Evolutionary conservation across 2,113 vertebrate species (phyloP), one percentile per base, ranked within the genome.

Genomic region (Menidia beryllina): DNA sequence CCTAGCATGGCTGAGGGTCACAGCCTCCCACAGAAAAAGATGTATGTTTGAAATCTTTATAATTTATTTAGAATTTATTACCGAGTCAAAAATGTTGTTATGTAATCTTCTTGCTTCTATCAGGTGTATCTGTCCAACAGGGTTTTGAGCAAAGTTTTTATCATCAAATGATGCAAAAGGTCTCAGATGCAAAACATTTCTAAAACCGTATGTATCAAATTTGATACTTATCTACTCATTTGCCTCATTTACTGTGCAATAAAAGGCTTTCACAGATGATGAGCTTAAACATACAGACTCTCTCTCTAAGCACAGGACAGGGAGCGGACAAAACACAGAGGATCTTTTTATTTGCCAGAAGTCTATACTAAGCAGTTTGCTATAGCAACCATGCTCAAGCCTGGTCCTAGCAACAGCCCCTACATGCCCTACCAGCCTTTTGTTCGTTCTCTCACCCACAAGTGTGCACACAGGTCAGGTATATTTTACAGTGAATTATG

Each of bases 281-380:
- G 39, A 60, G 50, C 56, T 67, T 52, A 55, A 60, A 74, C 23
- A 30, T 19, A 59, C 55, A 67, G 69, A 58, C 53, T 48, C 66
- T 57, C 24, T 53, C 6, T n/a, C 72, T 60, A 61, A 7, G 56
- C n/a, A 60, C 11, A 52, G 20, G 50, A 75, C 30, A 57, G n/a
- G 7, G n/a, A 60, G 57, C n/a, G 7, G 58, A 82, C 59, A 64
- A 68, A 72, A 86, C 84, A 49, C 72, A 77, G 50, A 83, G 43
- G 34, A 69, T 65, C 43, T 77, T 43, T 43, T 53, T 64, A 55
- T 65, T 67, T 79, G 67, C 63, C 67, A 81, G 58, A 81, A 79
- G 82, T 88, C 84, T 84, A 77, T 86, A 86, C 56, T 73, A 82
- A 84, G 66, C 56, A 79, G 58, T 82, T 84, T 84, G 50, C 74